Percentiles rank a stretch among this genome's conserved stretches.
These are phyloP conservation scores for Acipenser transmontanus DNA, from an alignment of 2,797 vertebrate species.

Conservation along the genomic window DNA sequence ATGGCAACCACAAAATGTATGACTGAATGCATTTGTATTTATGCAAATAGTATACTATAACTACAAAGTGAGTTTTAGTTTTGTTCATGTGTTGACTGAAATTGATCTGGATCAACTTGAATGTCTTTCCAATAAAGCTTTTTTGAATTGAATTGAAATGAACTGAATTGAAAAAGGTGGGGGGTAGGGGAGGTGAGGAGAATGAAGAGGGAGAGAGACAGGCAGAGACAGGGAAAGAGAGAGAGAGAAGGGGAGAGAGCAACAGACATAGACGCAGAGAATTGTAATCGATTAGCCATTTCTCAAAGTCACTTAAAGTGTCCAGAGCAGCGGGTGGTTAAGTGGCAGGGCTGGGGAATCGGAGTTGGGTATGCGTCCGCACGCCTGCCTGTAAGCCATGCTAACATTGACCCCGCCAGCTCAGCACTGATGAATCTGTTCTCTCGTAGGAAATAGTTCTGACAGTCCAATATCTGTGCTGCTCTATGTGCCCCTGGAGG, in stretches of 20 bases:
- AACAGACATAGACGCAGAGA: constrained; percentile 45
- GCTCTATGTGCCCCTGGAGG: constrained; percentile 53
- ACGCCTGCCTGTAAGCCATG: constrained; percentile 60
- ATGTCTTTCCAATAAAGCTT: constrained; percentile 61
- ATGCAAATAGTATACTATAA: too few relatives aligned
- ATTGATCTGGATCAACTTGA: constrained; percentile 56
- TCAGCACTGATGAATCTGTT: constrained; percentile 71
- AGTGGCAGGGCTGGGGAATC: constrained; percentile 60
- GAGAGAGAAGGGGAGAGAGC: constrained; percentile 36
- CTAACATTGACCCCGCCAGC: constrained; percentile 66
- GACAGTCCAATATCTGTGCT: constrained; percentile 74
- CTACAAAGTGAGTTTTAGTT: constrained; percentile 17
- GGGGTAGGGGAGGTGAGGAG: neutral
- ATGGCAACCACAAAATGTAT: too few relatives aligned
- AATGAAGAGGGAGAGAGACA: constrained; percentile 15
- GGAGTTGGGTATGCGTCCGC: constrained; percentile 70
- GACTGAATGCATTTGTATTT: too few relatives aligned
- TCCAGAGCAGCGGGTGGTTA: constrained; percentile 67
- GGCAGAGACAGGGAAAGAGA: constrained; percentile 23
- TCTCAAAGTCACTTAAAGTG: constrained; percentile 88
- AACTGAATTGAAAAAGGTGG: constrained; percentile 10
- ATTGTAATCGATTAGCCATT: constrained; percentile 90
- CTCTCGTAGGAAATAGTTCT: constrained; percentile 74
- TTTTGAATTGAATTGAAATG: constrained; percentile 13
- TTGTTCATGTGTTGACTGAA: constrained; percentile 50